Conservation (phyloP, 2,797 vertebrate species). For the Arctocebus calabarensis region DNA sequence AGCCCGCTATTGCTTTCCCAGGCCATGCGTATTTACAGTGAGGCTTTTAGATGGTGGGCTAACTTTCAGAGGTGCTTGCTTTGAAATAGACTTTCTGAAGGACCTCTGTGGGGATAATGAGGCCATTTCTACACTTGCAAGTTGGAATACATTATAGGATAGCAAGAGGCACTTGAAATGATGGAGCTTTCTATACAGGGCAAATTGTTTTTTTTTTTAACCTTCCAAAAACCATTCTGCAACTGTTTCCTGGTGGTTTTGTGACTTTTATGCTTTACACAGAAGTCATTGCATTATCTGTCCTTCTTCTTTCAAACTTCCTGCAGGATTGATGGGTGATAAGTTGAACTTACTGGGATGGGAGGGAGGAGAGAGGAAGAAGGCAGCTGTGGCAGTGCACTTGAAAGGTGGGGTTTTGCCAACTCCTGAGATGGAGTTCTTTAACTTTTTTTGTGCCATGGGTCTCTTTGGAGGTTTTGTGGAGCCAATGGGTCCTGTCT, state of each 20-base stretch:
- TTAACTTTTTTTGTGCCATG: not conserved
- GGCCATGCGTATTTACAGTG: conserved; percentile 50
- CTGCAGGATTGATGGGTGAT: not conserved
- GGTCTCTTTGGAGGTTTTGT: not conserved
- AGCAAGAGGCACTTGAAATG: conserved; percentile 54
- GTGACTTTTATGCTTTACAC: conserved; percentile 42
- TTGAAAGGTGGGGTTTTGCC: not conserved
- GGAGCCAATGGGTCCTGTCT: not conserved
- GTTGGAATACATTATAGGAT: conserved; percentile 71
- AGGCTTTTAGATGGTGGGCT: conserved; percentile 47
- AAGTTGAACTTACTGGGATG: not conserved
- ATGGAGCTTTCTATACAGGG: conserved; percentile 40
- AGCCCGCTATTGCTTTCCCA: conserved; percentile 8
- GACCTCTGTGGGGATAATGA: conserved; percentile 73
- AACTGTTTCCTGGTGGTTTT: conserved; percentile 41
- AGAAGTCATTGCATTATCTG: conserved; percentile 19
- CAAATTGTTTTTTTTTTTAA: not conserved
- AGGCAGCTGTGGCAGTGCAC: not conserved
- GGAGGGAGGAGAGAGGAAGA: not conserved
- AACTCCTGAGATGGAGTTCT: not conserved
- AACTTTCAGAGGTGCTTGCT: conserved; percentile 64
- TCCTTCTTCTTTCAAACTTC: conserved; percentile 16
- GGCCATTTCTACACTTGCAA: conserved; percentile 68
- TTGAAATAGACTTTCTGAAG: conserved; percentile 74
- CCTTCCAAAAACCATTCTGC: conserved; percentile 30